Base-by-base conservation (phyloP, 1,140 invertebrate species). In the Drosophila insularis region DNA sequence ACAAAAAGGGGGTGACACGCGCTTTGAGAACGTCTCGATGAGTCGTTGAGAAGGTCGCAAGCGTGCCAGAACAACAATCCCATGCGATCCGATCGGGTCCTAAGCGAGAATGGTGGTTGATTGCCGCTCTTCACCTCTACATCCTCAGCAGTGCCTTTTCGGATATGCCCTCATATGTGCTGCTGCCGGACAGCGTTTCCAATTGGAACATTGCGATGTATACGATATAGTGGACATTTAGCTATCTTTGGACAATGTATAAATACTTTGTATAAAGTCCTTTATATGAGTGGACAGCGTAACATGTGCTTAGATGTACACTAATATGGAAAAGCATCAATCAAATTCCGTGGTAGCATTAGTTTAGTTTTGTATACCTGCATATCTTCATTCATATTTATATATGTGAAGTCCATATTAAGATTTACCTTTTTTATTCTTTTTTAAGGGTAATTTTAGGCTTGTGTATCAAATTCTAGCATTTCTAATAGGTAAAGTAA, bases 231-330 rank as follows among this genome's bases (percentile, higher is more conserved):
- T 39, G 21, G 35, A 21, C 32, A 75, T 75, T 75, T 58, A 55
- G 31, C 1, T 61, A 50, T 58, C 39, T 23, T 17, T n/a, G 14
- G 17, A 37, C 11, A 43, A 54, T 60, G 31, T 43, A 32, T 32
- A 14, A 66, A 43, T 23, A 7, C 35, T 35, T 62, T 46, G 32
- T 69, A 32, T 69, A 32, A 75, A 68, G 62, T 74, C 68, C 23
- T 4, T 23, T 4, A 23, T 27, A 27, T 27, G 27, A 80, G 60
- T 40, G 55, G 54, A 21, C n/a, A 21, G 60, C 6, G 19, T 37
- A 70, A 70, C 82, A 87, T 87, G 78, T 89, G 82, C 31, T 43
- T 46, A 61, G n/a, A 89, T 89, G 84, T 66, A 69, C 79, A 82
- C 74, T 74, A 66, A 66, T 19, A 8, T 31, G 46, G 3, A 19